A percentile compares a stretch with the other conserved stretches of the same genome.
phyloP scores from a whole-genome alignment of 2,113 vertebrate species.

The Platysteira castanea region DNA sequence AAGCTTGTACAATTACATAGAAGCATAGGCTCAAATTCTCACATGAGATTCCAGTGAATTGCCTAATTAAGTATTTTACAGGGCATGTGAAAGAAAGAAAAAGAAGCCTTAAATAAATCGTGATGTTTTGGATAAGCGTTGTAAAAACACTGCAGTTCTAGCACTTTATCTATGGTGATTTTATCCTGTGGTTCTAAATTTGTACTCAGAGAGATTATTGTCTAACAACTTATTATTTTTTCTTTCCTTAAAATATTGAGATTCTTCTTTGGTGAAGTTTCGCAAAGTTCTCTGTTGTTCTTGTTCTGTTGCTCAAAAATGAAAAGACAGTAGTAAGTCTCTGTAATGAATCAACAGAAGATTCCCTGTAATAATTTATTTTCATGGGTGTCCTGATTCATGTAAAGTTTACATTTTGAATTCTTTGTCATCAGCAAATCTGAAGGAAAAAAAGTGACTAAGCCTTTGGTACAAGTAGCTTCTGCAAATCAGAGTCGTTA shows the following conservation, averaged over 20 bases:
- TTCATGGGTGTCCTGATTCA: not conserved
- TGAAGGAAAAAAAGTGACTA: not conserved
- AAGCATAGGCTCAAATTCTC: not conserved
- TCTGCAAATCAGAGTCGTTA: not conserved
- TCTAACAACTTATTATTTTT: not conserved
- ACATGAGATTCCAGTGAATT: not conserved
- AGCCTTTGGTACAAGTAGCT: not conserved
- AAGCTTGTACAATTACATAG: not conserved
- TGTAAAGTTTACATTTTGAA: not conserved
- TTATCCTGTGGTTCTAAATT: not conserved
- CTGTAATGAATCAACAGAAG: not conserved
- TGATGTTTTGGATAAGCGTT: not conserved
- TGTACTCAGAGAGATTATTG: not conserved
- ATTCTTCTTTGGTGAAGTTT: not conserved
- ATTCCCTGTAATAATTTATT: not conserved
- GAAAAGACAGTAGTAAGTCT: not conserved
- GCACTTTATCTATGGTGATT: not conserved
- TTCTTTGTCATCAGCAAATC: not conserved
- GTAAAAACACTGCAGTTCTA: not conserved
- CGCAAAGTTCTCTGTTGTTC: not conserved
- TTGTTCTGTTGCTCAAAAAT: not conserved
- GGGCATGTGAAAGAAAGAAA: not conserved
- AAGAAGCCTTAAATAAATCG: not conserved
- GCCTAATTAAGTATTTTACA: not conserved
- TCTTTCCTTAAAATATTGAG: not conserved